Percentiles rank a stretch among this genome's conserved stretches.
Conservation (phyloP, 2,113 vertebrate genomes). For the Choloepus hoffmanni region DNA sequence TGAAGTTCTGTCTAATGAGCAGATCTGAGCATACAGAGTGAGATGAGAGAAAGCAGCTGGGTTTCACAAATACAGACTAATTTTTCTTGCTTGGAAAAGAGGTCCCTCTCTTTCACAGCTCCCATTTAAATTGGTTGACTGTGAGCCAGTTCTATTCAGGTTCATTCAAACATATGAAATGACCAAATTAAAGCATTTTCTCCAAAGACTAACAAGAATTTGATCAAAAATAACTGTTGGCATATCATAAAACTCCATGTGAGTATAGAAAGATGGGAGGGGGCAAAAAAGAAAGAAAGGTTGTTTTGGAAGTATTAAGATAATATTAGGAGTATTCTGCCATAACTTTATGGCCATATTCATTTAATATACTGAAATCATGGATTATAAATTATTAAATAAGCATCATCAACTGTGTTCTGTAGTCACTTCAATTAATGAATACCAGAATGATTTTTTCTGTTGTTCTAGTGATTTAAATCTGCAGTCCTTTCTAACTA, state of each 20-base stretch:
- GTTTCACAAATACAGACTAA: not conserved
- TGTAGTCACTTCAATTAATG: not conserved
- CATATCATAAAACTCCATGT: not conserved
- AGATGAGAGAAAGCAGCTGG: not conserved
- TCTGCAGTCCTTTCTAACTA: not conserved
- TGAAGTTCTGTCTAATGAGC: not conserved
- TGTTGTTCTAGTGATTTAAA: not conserved
- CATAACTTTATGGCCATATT: not conserved
- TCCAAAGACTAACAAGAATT: not conserved
- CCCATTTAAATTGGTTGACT: not conserved
- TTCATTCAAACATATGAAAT: not conserved
- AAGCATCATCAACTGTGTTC: not conserved
- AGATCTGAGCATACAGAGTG: accelerated
- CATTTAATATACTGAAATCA: constrained; percentile 27
- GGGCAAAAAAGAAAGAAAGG: not conserved
- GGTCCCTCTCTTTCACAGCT: not conserved
- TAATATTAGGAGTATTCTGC: not conserved
- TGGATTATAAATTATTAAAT: not conserved
- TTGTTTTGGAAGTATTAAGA: not conserved
- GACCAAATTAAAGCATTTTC: not conserved
- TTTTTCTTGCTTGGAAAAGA: not conserved
- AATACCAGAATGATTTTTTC: not conserved
- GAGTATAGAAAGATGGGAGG: not conserved
- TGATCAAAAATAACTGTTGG: constrained; percentile 9
- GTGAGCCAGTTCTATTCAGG: not conserved